These are phyloP conservation scores for Eulemur albifrons DNA, from an alignment of 2,797 vertebrate species.

Conservation along the genomic window DNA sequence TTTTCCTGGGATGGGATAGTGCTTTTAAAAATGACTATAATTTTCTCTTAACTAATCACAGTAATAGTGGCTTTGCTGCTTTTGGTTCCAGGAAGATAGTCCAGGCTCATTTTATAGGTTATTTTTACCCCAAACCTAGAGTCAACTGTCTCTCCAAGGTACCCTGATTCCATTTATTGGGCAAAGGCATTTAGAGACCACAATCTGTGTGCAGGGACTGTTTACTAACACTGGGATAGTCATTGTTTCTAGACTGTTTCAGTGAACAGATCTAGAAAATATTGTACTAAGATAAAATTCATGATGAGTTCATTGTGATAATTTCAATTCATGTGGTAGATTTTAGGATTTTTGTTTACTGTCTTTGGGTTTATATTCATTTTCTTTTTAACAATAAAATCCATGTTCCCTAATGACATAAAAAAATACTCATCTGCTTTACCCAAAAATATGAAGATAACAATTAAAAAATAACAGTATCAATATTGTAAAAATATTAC, in stretches of 20 bases:
- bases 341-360: not conserved
- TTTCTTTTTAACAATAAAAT: not conserved
- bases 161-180: not conserved
- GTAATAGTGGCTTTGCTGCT: no score
- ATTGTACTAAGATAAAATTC: not conserved
- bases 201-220: not conserved
- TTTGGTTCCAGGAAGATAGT: not conserved
- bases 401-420: not conserved
- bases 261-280: not conserved
- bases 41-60: not conserved
- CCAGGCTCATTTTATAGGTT: not conserved
- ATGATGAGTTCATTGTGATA: not conserved
- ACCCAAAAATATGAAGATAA: not conserved
- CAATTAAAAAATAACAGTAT: not conserved
- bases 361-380: not conserved
- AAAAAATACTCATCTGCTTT: not conserved
- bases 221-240: not conserved
- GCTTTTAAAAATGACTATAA: not conserved
- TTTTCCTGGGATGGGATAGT: no score
- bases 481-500: not conserved
- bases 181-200: not conserved
- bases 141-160: not conserved
- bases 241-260: not conserved
- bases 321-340: not conserved
- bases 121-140: not conserved